A percentile compares a stretch with the other conserved stretches of the same genome.
phyloP scores from a whole-genome alignment of 1,140 invertebrate species.

The Drosophila repleta region DNA sequence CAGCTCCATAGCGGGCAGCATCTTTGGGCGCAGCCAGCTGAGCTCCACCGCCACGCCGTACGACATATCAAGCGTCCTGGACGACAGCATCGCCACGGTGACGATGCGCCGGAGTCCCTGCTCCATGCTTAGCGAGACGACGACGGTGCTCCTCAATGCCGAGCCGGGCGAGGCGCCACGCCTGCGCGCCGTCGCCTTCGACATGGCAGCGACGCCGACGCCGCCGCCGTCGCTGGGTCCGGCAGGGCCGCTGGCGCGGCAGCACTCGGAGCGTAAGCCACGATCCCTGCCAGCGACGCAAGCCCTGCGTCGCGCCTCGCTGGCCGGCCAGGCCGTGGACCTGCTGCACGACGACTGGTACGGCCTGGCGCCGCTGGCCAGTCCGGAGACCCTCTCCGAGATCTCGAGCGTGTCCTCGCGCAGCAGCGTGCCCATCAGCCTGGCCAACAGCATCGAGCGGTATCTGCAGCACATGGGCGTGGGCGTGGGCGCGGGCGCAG shows the following conservation, averaged over 20 bases:
- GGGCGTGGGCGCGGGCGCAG: constrained; percentile 40
- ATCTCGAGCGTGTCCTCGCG: constrained; percentile 88
- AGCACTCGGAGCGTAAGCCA: constrained; percentile 70
- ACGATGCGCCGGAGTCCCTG: constrained; percentile 69
- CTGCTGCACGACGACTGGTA: constrained; percentile 87
- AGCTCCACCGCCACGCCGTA: constrained; percentile 71
- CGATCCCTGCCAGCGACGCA: constrained; percentile 53
- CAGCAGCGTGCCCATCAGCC: constrained; percentile 83
- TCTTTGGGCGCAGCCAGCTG: constrained; percentile 75
- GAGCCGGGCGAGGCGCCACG: constrained; percentile 42
- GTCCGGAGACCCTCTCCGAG: constrained; percentile 93
- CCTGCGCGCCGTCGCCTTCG: constrained; percentile 72
- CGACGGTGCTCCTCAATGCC: constrained; percentile 58
- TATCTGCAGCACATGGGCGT: constrained; percentile 77
- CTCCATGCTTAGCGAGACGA: constrained; percentile 64
- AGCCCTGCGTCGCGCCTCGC: constrained; percentile 72
- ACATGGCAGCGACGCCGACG: constrained; percentile 52
- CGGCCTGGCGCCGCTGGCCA: constrained; percentile 91
- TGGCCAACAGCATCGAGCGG: constrained; percentile 82
- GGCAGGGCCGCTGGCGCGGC: constrained; percentile 35
- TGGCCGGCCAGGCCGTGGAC: constrained; percentile 82
- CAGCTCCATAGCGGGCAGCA: constrained; percentile 84
- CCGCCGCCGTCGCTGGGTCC: constrained; percentile 11
- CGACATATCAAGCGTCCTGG: constrained; percentile 75
- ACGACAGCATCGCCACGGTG: constrained; percentile 73